phyloP scores from a whole-genome alignment of 2,113 vertebrate genomes.

The Pluvialis apricaria region DNA sequence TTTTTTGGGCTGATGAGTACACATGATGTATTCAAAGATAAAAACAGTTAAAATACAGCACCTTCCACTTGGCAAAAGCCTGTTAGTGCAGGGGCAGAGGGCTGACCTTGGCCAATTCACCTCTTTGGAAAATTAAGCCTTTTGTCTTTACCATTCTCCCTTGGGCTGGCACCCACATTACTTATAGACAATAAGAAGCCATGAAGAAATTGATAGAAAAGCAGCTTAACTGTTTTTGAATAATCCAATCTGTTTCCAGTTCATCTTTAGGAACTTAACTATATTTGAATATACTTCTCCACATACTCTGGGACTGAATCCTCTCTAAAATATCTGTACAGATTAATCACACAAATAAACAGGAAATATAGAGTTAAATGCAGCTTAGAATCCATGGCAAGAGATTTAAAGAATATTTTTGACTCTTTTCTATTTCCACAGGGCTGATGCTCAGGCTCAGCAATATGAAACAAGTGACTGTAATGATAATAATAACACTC shows the following conservation, averaged over 20 bases:
- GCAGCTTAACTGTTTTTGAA: neutral
- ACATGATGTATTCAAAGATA: neutral
- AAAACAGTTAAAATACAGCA: neutral
- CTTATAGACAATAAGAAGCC: neutral
- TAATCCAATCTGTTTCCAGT: neutral
- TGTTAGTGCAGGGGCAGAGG: neutral
- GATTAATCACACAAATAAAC: neutral
- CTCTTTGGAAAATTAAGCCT: neutral
- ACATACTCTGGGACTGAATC: neutral
- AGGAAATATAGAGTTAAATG: neutral
- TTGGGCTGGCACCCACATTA: neutral
- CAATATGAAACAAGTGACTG: neutral
- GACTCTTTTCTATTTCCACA: neutral
- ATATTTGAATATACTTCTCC: neutral
- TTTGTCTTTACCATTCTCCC: neutral
- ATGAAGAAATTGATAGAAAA: neutral
- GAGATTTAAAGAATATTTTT: neutral
- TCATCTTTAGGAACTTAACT: neutral
- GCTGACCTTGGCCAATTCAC: neutral
- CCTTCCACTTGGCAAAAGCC: neutral
- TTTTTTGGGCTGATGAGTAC: neutral
- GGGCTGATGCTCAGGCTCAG: neutral
- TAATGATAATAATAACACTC: slow-evolving; percentile 7
- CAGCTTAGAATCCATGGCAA: neutral
- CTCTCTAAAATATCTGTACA: neutral